Percentiles rank a stretch among this genome's conserved stretches.
Evolutionary conservation across 2,888 invertebrate genomes (phyloP).

Genomic region (Halocaridina rubra): DNA sequence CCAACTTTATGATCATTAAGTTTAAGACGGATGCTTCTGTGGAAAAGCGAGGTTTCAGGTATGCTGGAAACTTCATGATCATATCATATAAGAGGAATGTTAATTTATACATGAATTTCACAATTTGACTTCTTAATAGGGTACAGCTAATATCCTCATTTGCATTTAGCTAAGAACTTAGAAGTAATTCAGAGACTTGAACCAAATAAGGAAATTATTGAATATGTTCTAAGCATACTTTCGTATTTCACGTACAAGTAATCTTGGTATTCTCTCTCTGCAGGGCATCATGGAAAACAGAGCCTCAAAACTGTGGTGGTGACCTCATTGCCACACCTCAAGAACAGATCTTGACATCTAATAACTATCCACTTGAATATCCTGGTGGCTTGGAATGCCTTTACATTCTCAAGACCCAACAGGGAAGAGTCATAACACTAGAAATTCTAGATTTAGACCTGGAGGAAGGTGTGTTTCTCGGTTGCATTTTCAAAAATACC

Average conservation of each 20-base stretch:
- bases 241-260: too few species aligned
- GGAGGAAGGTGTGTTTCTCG: slow-evolving; percentile 50
- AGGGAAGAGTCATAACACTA: slow-evolving; percentile 88
- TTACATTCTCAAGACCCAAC: slow-evolving; percentile 90
- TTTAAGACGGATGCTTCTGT: slow-evolving; percentile 91
- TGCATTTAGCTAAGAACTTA: too few species aligned
- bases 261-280: too few species aligned
- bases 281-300: slow-evolving; percentile 92
- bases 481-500: too few species aligned
- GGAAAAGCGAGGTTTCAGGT: slow-evolving; percentile 64
- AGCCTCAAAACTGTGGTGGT: slow-evolving; percentile 93
- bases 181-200: too few species aligned
- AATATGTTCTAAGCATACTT: too few species aligned
- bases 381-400: slow-evolving; percentile 96
- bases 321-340: slow-evolving; percentile 86
- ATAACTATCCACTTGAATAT: slow-evolving; percentile 92
- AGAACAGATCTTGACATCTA: slow-evolving; percentile 88
- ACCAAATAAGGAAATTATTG: too few species aligned
- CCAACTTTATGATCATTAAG: slow-evolving; percentile 97
- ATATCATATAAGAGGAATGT: too few species aligned
- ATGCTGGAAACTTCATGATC: too few species aligned
- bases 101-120: too few species aligned
- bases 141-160: too few species aligned
- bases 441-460: slow-evolving; percentile 90
- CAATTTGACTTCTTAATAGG: too few species aligned